Evolutionary conservation across 2,113 vertebrate species (phyloP).

Genomic region (Xiphophorus couchianus): DNA sequence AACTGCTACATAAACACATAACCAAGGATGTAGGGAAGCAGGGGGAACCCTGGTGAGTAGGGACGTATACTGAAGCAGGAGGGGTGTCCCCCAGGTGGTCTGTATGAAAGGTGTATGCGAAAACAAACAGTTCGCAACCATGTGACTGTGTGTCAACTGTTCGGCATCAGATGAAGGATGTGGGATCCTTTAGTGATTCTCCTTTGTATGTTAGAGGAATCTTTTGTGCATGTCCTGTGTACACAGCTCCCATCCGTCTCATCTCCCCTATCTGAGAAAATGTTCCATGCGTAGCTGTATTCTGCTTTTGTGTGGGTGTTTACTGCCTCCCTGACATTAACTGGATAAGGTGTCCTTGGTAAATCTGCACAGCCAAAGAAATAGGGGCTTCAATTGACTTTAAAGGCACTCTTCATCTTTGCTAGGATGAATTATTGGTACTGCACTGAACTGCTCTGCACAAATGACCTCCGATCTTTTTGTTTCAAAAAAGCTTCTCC

Average conservation of each 20-base stretch:
- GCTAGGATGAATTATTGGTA: slow-evolving; percentile 6
- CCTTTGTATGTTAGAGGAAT: not conserved
- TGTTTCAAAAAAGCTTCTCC: slow-evolving; percentile 12
- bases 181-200: not conserved
- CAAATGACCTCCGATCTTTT: slow-evolving; percentile 30
- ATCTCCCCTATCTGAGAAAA: not conserved
- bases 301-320: slow-evolving; percentile 4
- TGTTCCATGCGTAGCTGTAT: not conserved
- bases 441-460: slow-evolving; percentile 4
- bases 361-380: slow-evolving; percentile 7
- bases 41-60: no score
- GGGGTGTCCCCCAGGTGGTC: no score
- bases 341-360: slow-evolving; percentile 12
- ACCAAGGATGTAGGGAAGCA: no score
- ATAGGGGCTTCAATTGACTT: not conserved
- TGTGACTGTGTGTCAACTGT: no score
- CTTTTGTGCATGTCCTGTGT: not conserved
- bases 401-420: slow-evolving; percentile 12
- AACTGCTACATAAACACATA: no score
- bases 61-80: no score
- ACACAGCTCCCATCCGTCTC: no score
- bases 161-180: no score
- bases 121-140: no score
- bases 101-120: no score
- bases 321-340: not conserved